These are phyloP conservation scores for Latheticus oryzae DNA, from an alignment of 2,888 invertebrate species.

Conservation along the genomic window DNA sequence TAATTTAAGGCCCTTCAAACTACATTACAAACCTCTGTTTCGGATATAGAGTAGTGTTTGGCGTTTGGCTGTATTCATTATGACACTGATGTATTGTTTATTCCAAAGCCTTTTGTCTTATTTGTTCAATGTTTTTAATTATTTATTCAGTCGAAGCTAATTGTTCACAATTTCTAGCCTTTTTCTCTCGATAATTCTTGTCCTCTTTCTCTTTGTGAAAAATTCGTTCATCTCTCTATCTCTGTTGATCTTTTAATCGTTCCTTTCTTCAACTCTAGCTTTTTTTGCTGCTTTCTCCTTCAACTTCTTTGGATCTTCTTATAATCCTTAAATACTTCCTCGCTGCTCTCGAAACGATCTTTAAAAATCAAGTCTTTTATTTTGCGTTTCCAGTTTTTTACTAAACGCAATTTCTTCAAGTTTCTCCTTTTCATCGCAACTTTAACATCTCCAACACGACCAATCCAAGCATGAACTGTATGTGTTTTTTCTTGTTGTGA, in stretches of 20 bases:
- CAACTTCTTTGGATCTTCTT: constrained; percentile 86
- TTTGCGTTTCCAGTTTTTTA: constrained; percentile 94
- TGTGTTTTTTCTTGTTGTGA: constrained; percentile 86
- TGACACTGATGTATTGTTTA: constrained; percentile 74
- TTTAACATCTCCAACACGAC: constrained; percentile 87
- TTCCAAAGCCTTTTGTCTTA: constrained; percentile 84
- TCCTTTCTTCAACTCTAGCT: constrained; percentile 91
- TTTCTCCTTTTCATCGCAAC: constrained; percentile 94
- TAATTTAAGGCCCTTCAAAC: too few species aligned
- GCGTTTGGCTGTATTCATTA: constrained; percentile 70
- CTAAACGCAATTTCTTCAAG: constrained; percentile 98
- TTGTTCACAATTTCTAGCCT: constrained; percentile 72
- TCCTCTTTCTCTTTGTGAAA: constrained; percentile 83
- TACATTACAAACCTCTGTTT: constrained; percentile 75
- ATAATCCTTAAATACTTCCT: constrained; percentile 79
- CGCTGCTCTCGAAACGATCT: constrained; percentile 83
- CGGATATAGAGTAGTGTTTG: constrained; percentile 75
- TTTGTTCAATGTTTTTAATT: constrained; percentile 88
- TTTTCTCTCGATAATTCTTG: constrained; percentile 84
- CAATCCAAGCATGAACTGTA: constrained; percentile 85
- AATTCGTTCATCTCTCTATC: constrained; percentile 85
- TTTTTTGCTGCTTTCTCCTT: constrained; percentile 97
- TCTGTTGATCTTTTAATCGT: constrained; percentile 83
- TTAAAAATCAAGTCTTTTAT: constrained; percentile 88
- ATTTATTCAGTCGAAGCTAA: constrained; percentile 88